Evolutionary conservation across 2,113 vertebrate genomes (phyloP).

Genomic region (Dicerorhinus sumatrensis): DNA sequence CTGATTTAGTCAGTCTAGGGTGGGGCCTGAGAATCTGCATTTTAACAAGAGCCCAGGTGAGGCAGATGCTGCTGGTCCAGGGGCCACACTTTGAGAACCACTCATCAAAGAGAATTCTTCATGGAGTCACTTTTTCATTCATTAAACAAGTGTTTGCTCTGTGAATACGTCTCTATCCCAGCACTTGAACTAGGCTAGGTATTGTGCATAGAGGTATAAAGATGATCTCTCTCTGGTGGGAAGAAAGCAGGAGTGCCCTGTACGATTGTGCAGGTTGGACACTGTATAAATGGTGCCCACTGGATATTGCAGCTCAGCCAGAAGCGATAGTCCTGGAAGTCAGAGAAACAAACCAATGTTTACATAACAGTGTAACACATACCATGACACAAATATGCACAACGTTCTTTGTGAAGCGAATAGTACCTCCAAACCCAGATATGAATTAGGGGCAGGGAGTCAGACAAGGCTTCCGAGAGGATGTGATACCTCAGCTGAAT

Average conservation of each 20-base stretch:
- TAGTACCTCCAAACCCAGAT: not conserved
- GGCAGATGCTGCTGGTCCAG: not conserved
- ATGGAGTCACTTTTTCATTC: not conserved
- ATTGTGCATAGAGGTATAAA: not conserved
- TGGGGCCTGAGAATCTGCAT: not conserved
- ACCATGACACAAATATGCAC: not conserved
- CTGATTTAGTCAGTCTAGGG: not conserved
- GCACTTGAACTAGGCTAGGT: not conserved
- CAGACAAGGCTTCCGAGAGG: not conserved
- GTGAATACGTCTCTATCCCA: not conserved
- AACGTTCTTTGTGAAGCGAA: not conserved
- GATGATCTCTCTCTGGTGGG: not conserved
- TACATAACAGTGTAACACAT: not conserved
- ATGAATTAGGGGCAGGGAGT: not conserved
- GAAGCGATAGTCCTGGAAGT: not conserved
- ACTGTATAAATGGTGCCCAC: not conserved
- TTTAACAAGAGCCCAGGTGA: not conserved
- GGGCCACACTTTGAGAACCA: not conserved
- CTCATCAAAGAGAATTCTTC: not conserved
- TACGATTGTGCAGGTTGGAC: not conserved
- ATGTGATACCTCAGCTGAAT: not conserved
- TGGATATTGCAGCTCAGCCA: not conserved
- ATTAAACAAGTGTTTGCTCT: not conserved
- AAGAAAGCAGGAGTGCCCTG: not conserved
- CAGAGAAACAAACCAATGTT: not conserved